Base-by-base conservation (phyloP, 2,888 invertebrate species). In the Neoaliturus tenellus region DNA sequence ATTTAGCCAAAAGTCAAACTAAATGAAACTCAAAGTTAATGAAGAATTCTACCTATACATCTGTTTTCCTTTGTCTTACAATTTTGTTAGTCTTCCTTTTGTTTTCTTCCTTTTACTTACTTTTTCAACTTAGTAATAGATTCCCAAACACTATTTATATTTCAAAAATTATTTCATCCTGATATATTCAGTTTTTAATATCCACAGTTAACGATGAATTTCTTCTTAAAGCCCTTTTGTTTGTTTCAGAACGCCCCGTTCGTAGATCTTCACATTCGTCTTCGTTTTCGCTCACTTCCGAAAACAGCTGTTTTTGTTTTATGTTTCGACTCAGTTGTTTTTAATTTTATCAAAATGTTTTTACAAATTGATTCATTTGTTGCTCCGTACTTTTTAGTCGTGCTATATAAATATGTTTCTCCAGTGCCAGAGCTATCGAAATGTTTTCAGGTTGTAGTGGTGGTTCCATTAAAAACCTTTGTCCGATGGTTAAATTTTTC, bases 301-400 rank as follows among this genome's bases (percentile, higher is more conserved):
- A 71, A 20, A 35, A 8, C 41, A 75, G 23, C 78, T 35, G 51
- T 55, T 78, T 78, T 82, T 44, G 31, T 82, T 82, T 82, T 55
- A 39, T 31, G 33, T 31, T 82, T 82, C 82, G 82, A 82, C 82
- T 73, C 35, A 33, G 55, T 82, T 73, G 82, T 73, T 82, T 82
- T 81, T 55, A 73, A 78, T 28, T 28, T 75, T 75, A 75, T 75
- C 75, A 31, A 62, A n/a, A 35, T 75, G 55, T 78, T 78, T 62
- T 78, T 78, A 78, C 35, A 78, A 20, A 20, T 78, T 78, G 78
- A 78, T 78, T 71, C 14, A 39, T 33, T 67, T 25, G 62, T 62
- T 28, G 28, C 17, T 28, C 4, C 31, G 28, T 28, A 28, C 28
- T 3, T 23, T 62, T 62, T 31, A 17, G 62, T 31, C 17, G 51